These are phyloP conservation scores for Agriopis leucophaearia DNA, from an alignment of 2,888 invertebrate genomes.

Conservation along the genomic window DNA sequence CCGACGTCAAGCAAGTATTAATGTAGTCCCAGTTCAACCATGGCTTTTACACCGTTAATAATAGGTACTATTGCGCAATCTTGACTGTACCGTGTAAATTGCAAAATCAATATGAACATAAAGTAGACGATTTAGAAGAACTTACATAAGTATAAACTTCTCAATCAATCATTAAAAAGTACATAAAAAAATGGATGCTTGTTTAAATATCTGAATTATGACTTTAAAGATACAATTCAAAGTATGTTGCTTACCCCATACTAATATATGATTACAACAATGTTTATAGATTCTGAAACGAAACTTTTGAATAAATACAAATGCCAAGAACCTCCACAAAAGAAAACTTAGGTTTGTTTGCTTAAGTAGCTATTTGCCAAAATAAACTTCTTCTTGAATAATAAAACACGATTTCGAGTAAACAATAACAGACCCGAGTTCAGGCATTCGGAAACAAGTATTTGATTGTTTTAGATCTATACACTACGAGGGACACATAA, in stretches of 20 bases:
- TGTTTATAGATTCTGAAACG: no score
- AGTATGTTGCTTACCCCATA: no score
- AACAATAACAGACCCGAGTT: slow-evolving; percentile 43
- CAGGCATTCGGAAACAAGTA: slow-evolving; percentile 45
- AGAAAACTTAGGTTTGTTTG: background rate
- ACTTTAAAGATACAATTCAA: no score
- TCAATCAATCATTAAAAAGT: background rate
- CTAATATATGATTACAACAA: no score
- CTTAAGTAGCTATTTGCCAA: slow-evolving; percentile 7
- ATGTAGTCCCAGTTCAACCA: slow-evolving; percentile 68
- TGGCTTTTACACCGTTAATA: slow-evolving; percentile 73
- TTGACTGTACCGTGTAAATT: slow-evolving; percentile 71
- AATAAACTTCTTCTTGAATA: slow-evolving; percentile 31
- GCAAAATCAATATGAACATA: slow-evolving; percentile 71
- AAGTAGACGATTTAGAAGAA: background rate
- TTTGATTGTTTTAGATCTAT: slow-evolving; percentile 51
- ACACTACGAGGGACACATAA: slow-evolving; percentile 55
- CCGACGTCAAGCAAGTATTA: slow-evolving; percentile 63
- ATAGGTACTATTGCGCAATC: slow-evolving; percentile 69
- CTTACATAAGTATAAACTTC: background rate
- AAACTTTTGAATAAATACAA: no score
- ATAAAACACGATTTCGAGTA: slow-evolving; percentile 31
- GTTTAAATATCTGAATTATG: no score
- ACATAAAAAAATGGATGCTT: no score
- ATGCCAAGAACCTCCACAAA: background rate